These are phyloP conservation scores for Lamprotornis superbus DNA, from an alignment of 2,113 vertebrate genomes.

Conservation along the genomic window DNA sequence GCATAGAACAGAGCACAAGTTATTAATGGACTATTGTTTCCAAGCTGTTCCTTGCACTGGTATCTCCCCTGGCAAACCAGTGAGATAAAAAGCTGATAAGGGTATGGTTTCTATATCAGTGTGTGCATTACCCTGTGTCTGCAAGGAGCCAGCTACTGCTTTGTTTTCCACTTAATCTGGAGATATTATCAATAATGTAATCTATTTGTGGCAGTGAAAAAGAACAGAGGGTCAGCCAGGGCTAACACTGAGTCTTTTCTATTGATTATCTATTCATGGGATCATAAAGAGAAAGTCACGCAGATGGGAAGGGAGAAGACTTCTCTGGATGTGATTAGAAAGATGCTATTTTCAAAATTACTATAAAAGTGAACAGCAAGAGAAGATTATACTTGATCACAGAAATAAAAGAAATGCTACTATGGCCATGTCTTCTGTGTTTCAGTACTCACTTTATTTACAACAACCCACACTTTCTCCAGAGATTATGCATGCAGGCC, in stretches of 20 bases:
- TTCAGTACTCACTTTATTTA: background rate
- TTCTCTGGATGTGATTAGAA: background rate
- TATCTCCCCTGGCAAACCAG: background rate
- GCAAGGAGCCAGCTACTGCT: background rate
- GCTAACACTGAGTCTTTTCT: background rate
- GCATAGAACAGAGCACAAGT: background rate
- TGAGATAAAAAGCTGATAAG: background rate
- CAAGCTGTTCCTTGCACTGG: background rate
- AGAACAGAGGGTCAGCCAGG: background rate
- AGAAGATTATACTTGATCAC: background rate
- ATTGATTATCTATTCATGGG: background rate
- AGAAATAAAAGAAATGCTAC: background rate
- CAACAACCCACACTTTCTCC: background rate
- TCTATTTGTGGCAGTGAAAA: background rate
- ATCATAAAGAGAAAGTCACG: background rate
- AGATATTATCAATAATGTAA: background rate
- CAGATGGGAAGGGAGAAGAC: fast-evolving
- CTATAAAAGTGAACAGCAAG: background rate
- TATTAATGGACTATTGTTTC: background rate
- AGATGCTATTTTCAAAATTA: background rate
- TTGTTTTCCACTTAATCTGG: background rate
- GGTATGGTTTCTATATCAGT: background rate
- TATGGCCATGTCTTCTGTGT: background rate
- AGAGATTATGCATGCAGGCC: background rate
- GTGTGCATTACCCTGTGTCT: background rate